Evolutionary conservation across 2,888 invertebrate species (phyloP).

Genomic region (Nycteola revayana): DNA sequence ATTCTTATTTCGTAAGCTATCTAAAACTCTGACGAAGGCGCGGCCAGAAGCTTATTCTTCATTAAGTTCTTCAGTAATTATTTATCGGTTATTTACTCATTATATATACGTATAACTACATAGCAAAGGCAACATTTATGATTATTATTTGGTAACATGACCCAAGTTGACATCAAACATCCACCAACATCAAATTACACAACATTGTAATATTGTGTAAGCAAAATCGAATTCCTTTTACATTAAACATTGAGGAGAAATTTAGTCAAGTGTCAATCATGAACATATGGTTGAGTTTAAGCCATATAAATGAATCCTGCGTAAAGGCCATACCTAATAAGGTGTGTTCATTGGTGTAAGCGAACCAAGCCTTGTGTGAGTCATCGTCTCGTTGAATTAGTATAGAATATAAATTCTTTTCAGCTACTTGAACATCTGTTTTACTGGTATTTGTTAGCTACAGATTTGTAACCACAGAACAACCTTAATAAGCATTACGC

Average conservation of each 20-base stretch:
- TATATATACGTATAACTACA: too few species aligned
- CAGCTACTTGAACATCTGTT: constrained; percentile 72
- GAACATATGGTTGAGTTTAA: constrained; percentile 78
- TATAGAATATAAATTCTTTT: constrained; percentile 63
- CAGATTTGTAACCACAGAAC: constrained; percentile 5
- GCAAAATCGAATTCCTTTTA: constrained; percentile 18
- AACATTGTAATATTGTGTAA: constrained; percentile 12
- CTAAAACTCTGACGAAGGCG: too few species aligned
- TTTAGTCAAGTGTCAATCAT: constrained; percentile 69
- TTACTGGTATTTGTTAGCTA: constrained; percentile 10
- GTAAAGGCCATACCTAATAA: constrained; percentile 75
- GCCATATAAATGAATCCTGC: constrained; percentile 72
- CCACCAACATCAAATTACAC: constrained; percentile 18
- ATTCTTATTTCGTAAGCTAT: too few species aligned
- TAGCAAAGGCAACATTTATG: too few species aligned
- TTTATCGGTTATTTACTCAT: too few species aligned
- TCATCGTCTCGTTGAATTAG: constrained; percentile 68
- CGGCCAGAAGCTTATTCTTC: too few species aligned
- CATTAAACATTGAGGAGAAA: constrained; percentile 51
- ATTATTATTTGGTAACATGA: too few species aligned
- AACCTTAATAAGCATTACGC: too few species aligned
- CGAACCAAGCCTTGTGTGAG: constrained; percentile 65
- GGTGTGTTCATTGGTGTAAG: constrained; percentile 65
- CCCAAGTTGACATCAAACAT: too few species aligned
- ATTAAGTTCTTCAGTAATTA: too few species aligned